Percentiles rank a stretch among this genome's conserved stretches.
phyloP scores from a whole-genome alignment of 2,888 invertebrate genomes.

The Dusona sp. region DNA sequence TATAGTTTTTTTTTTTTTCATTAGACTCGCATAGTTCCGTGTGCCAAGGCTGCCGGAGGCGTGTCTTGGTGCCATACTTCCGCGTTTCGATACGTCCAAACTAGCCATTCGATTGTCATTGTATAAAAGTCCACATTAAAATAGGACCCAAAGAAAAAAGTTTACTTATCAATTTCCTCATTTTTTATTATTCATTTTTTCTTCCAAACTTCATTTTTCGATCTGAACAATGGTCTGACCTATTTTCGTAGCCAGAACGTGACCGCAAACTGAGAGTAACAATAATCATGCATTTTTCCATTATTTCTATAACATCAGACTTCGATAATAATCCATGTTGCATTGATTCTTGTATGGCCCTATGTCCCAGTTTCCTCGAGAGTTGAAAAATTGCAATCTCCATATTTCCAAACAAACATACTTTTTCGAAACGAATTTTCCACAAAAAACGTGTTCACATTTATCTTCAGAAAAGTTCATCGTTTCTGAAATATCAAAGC shows the following conservation, averaged over 20 bases:
- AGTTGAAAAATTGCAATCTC: neutral
- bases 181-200: neutral
- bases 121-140: neutral
- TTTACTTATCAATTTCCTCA: neutral
- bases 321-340: neutral
- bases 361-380: neutral
- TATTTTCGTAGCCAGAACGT: neutral
- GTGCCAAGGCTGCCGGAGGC: conserved; percentile 5
- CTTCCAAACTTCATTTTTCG: neutral
- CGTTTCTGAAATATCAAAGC: no score
- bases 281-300: neutral
- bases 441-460: no score
- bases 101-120: neutral
- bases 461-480: no score
- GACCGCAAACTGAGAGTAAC: neutral
- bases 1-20: neutral
- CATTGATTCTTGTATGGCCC: neutral
- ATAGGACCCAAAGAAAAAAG: neutral
- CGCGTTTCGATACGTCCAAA: neutral
- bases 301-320: neutral
- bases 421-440: no score
- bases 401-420: neutral
- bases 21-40: neutral
- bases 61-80: conserved; percentile 16
- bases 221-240: neutral